A percentile compares a stretch with the other conserved stretches of the same genome.
These are phyloP conservation scores for Limonius californicus DNA, from an alignment of 1,140 invertebrate species.

Conservation along the genomic window DNA sequence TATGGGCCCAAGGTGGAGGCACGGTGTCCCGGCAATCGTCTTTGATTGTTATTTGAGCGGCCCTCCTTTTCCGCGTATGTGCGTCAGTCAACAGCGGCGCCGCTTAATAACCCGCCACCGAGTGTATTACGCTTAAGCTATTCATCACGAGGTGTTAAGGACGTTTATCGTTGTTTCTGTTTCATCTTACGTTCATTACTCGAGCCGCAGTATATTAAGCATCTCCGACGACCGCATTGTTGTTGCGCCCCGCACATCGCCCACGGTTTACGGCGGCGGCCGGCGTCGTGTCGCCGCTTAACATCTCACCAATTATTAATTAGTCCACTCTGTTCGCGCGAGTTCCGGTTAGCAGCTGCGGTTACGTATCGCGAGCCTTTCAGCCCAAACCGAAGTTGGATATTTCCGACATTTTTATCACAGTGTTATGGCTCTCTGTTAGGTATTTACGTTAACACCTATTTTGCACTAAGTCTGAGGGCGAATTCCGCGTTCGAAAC, in stretches of 20 bases:
- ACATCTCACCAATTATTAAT: slow-evolving; percentile 23
- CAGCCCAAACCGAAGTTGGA: no score
- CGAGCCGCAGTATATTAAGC: slow-evolving; percentile 39
- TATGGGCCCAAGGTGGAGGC: slow-evolving; percentile 29
- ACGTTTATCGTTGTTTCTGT: slow-evolving; percentile 43
- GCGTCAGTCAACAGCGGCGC: slow-evolving; percentile 35
- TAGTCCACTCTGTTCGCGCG: slow-evolving; percentile 15
- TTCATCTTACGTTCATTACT: slow-evolving; percentile 43
- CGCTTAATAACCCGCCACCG: slow-evolving; percentile 33
- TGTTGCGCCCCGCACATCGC: slow-evolving; percentile 19
- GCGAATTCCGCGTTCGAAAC: neutral
- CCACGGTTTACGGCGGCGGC: slow-evolving; percentile 20
- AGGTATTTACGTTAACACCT: neutral
- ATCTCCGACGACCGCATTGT: slow-evolving; percentile 38
- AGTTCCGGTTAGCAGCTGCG: neutral
- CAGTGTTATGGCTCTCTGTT: neutral
- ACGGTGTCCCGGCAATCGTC: slow-evolving; percentile 33
- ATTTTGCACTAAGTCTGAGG: neutral
- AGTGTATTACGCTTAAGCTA: slow-evolving; percentile 41
- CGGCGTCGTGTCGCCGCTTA: slow-evolving; percentile 5
- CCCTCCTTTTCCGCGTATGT: slow-evolving; percentile 19
- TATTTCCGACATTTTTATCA: neutral
- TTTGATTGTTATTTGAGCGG: slow-evolving; percentile 36
- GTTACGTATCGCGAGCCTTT: neutral
- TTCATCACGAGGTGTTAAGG: slow-evolving; percentile 42